Evolutionary conservation across 2,113 vertebrate genomes (phyloP), one percentile per base, ranked within the genome.

Genomic region (Gopherus flavomarginatus): DNA sequence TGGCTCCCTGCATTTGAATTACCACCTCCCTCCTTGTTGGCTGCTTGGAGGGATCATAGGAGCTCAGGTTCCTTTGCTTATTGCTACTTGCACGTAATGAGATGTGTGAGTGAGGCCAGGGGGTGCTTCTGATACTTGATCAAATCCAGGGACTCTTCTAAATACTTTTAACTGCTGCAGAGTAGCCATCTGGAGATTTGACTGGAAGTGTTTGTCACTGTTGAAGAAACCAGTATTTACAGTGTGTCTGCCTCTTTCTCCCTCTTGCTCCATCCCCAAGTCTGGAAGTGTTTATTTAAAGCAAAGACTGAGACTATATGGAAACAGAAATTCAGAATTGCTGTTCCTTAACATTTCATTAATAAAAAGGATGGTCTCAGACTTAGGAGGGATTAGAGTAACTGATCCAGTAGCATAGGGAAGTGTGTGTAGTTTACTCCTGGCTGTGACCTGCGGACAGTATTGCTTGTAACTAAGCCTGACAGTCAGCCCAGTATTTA

Each of bases 181-280:
- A 90, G 75, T 5, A 90, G 86, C 69, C 77, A 83, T 87, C 90
- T 94, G 95, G 88, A 91, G 88, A 87, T 29, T 54, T 93, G 92
- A 87, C 59, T 87, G n/a, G 77, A 69, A 0, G 92, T 83, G 22
- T 90, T 93, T 83, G 75, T 83, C 88, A 42, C 0, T 22, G 13
- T 62, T 94, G 53, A 83, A 92, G 78, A 92, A 92, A 29, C 31
- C 3, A 57, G 92, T 85, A 50, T 87, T 54, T 57, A 53, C 53
- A 81, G 22, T 22, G 19, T 22, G 19, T 81, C 35, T 88, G 5
- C 54, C 86, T 59, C 78, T 92, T 35, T 65, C 62, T 65, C 31
- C 31, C 85, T 81, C 44, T 91, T 49, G 56, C 2, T 11, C 85
- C 13, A 1, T 13, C 88, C 38, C 29, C 27, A 80, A 0, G 5